These are phyloP conservation scores for Ataeniobius toweri DNA, from an alignment of 2,797 vertebrate genomes.

Conservation along the genomic window DNA sequence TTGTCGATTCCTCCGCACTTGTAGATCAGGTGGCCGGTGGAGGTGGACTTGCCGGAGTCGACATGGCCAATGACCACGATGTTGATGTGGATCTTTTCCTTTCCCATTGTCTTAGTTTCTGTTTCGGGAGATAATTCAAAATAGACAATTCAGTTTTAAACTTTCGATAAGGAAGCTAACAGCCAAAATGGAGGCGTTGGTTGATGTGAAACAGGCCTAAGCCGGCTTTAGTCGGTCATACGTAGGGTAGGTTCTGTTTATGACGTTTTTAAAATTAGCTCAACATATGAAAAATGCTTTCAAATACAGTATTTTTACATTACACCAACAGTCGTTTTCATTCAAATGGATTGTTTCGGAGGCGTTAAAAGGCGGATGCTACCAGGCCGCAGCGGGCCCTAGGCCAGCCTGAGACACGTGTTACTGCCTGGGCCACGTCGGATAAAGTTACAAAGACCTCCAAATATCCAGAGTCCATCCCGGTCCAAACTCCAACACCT, in stretches of 20 bases:
- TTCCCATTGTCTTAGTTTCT: slow-evolving; percentile 83
- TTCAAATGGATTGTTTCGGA: rapidly evolving
- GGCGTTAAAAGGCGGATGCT: slow-evolving; percentile 14
- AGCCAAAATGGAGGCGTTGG: neutral
- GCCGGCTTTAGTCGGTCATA: neutral
- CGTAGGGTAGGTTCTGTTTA: neutral
- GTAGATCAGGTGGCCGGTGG: slow-evolving; percentile 86
- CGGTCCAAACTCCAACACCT: slow-evolving; percentile 27
- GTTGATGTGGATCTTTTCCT: slow-evolving; percentile 88
- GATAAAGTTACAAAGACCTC: slow-evolving; percentile 71
- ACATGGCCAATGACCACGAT: slow-evolving; percentile 88
- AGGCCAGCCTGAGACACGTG: slow-evolving; percentile 80
- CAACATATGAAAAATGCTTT: neutral
- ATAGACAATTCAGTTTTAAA: neutral
- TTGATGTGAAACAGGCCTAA: neutral
- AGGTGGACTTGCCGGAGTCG: slow-evolving; percentile 87
- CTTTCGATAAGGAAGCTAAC: neutral
- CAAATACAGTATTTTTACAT: neutral
- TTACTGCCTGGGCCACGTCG: slow-evolving; percentile 73
- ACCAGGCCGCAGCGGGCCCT: slow-evolving; percentile 70
- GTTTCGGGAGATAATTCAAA: neutral
- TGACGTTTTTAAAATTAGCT: neutral
- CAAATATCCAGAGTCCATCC: slow-evolving; percentile 51
- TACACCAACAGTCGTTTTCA: neutral
- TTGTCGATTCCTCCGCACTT: slow-evolving; percentile 87